Percentiles rank a stretch among this genome's conserved stretches.
These are phyloP conservation scores for Borostomias antarcticus DNA, from an alignment of 2,797 vertebrate species.

Conservation along the genomic window DNA sequence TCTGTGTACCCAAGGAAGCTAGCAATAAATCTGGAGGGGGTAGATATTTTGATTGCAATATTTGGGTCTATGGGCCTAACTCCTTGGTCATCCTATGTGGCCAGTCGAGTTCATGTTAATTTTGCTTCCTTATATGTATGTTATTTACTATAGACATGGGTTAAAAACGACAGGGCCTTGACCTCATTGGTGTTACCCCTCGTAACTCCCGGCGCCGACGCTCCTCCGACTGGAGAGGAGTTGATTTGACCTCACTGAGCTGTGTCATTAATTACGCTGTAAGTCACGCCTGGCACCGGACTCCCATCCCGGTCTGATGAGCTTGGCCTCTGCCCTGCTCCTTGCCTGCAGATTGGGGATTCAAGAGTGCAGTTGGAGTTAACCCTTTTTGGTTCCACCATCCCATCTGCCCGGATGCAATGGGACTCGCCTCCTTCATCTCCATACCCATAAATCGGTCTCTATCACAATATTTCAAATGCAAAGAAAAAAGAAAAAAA, in stretches of 20 bases:
- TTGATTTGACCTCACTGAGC: slow-evolving; percentile 76
- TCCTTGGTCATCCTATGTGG: background rate
- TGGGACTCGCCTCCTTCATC: slow-evolving; percentile 57
- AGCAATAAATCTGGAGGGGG: slow-evolving; percentile 49
- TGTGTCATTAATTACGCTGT: slow-evolving; percentile 78
- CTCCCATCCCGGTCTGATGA: slow-evolving; percentile 75
- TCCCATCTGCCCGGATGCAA: slow-evolving; percentile 61
- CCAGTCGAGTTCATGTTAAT: background rate
- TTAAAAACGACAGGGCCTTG: slow-evolving; percentile 37
- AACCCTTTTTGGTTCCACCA: slow-evolving; percentile 55
- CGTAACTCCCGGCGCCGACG: slow-evolving; percentile 47
- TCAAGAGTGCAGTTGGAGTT: slow-evolving; percentile 63
- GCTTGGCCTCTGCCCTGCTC: slow-evolving; percentile 70
- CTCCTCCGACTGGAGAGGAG: slow-evolving; percentile 68
- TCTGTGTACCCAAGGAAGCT: slow-evolving; percentile 40
- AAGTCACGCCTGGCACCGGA: slow-evolving; percentile 79
- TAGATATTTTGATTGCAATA: slow-evolving; percentile 59
- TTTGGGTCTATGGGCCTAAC: slow-evolving; percentile 51
- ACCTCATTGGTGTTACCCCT: slow-evolving; percentile 62
- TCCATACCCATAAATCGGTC: slow-evolving; percentile 41
- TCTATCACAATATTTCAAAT: slow-evolving; percentile 41
- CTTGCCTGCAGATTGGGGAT: slow-evolving; percentile 66
- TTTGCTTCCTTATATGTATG: too few species aligned
- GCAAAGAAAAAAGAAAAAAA: slow-evolving; percentile 17
- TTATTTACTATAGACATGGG: slow-evolving; percentile 42